Conservation (phyloP, 2,888 invertebrate species). For the Eurois occulta region DNA sequence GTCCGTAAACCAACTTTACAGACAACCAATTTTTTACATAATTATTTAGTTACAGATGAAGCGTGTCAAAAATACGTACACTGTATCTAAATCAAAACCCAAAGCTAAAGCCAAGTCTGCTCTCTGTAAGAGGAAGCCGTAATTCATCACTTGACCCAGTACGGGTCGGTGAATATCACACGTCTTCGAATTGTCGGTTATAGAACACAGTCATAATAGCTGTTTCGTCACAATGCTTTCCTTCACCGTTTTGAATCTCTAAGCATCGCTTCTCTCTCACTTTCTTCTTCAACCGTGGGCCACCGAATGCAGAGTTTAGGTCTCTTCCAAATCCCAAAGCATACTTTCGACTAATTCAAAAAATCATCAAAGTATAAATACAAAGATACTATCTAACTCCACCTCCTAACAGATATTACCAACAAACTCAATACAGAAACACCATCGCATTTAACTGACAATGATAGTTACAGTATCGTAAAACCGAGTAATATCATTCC, state of each 20-base stretch:
- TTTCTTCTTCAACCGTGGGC: too few species aligned
- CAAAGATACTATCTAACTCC: not conserved
- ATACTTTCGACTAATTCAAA: not conserved
- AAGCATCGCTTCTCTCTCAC: too few species aligned
- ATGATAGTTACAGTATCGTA: constrained; percentile 48
- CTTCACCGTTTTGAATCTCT: too few species aligned
- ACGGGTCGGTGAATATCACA: not conserved
- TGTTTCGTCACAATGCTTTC: too few species aligned
- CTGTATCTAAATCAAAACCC: not conserved
- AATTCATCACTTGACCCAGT: not conserved
- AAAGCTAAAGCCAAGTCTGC: not conserved
- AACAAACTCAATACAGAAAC: constrained; percentile 17
- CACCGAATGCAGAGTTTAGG: too few species aligned
- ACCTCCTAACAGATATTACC: not conserved
- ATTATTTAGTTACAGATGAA: too few species aligned
- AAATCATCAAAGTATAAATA: not conserved
- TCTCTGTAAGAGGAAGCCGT: not conserved
- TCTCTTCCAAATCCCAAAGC: not conserved
- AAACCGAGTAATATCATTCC: constrained; percentile 55
- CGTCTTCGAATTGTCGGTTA: not conserved
- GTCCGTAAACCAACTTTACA: too few species aligned
- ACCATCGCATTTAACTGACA: constrained; percentile 32
- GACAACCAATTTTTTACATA: too few species aligned
- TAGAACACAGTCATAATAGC: too few species aligned
- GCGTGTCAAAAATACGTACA: too few species aligned